phyloP scores from a whole-genome alignment of 2,797 vertebrate species.

The Xenopus petersii region DNA sequence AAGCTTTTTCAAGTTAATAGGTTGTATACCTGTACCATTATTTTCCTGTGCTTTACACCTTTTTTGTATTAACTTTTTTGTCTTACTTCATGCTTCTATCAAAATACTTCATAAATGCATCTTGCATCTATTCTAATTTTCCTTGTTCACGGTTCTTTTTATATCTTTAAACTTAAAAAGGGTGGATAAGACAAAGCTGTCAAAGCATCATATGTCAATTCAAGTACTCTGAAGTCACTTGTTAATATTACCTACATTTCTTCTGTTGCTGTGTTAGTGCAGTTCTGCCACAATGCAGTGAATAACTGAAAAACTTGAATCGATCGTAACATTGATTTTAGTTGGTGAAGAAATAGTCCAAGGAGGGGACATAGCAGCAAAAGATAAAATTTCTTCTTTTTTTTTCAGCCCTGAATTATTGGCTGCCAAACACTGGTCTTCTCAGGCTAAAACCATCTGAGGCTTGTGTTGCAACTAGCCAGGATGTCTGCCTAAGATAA shows the following conservation, averaged over 20 bases:
- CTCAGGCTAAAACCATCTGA: conserved; percentile 61
- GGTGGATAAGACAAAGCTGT: too few species aligned
- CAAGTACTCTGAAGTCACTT: too few species aligned
- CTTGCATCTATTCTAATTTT: too few species aligned
- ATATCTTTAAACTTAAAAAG: too few species aligned
- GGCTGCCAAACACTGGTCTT: conserved; percentile 63
- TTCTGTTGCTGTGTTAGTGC: conserved; percentile 48
- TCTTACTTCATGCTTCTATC: too few species aligned
- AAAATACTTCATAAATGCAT: too few species aligned
- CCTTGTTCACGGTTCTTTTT: too few species aligned
- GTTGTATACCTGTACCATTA: too few species aligned
- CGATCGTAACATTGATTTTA: conserved; percentile 75
- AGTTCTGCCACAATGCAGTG: conserved; percentile 64
- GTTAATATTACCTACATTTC: conserved; percentile 10
- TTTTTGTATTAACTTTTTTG: too few species aligned
- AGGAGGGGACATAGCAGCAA: conserved; percentile 67
- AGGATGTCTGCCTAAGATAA: conserved; percentile 77
- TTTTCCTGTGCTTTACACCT: too few species aligned
- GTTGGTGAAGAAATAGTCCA: conserved; percentile 60
- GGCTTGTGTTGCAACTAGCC: conserved; percentile 68
- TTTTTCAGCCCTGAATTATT: conserved; percentile 58
- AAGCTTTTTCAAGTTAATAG: too few species aligned
- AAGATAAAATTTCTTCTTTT: conserved; percentile 73
- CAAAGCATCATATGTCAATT: too few species aligned
- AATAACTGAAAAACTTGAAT: conserved; percentile 77